Evolutionary conservation across 2,888 invertebrate species (phyloP).

Genomic region (Acanthosepion pharaonis): DNA sequence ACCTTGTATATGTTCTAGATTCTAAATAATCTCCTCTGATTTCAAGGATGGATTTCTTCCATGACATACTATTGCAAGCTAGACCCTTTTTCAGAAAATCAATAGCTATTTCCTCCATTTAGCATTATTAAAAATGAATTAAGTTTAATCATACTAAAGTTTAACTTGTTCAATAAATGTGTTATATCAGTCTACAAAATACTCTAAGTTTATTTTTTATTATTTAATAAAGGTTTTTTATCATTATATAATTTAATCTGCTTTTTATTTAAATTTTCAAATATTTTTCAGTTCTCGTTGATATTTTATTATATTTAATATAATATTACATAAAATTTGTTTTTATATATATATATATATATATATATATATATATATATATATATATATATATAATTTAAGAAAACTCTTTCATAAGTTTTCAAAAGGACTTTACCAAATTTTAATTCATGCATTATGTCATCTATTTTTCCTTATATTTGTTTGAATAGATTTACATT

Average conservation of each 20-base stretch:
- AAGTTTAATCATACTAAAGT: background rate
- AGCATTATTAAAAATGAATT: background rate
- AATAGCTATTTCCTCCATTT: background rate
- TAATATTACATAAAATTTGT: too few species aligned
- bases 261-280: background rate
- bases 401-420: background rate
- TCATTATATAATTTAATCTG: background rate
- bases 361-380: too few species aligned
- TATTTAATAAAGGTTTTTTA: background rate
- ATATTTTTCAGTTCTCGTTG: background rate
- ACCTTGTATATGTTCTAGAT: background rate
- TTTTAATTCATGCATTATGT: slow-evolving; percentile 23
- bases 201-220: background rate
- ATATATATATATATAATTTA: background rate
- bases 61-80: slow-evolving; percentile 25
- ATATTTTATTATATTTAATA: background rate
- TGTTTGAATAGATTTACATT: background rate
- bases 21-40: background rate
- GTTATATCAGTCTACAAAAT: background rate
- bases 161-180: background rate
- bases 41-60: background rate
- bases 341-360: too few species aligned
- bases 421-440: background rate
- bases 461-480: background rate
- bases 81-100: background rate